Conservation (phyloP, 1,140 invertebrate genomes). For the Zaprionus capensis region DNA sequence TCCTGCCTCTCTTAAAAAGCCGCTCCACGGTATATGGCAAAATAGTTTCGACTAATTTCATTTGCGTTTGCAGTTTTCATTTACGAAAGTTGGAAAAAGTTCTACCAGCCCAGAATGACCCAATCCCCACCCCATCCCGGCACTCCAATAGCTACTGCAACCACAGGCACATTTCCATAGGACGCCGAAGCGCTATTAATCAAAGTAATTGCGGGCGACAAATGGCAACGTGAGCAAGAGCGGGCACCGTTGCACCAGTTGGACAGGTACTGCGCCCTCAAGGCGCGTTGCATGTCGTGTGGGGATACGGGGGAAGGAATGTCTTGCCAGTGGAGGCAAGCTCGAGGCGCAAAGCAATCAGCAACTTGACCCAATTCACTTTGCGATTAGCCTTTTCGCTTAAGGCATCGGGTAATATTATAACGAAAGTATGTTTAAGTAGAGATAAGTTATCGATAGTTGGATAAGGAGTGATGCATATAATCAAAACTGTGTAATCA, state of each 20-base stretch:
- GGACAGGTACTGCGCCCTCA: constrained; percentile 25
- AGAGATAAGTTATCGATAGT: not conserved
- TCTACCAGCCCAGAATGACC: constrained; percentile 8
- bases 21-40: constrained; percentile 36
- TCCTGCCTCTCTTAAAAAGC: constrained; percentile 4
- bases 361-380: constrained; percentile 11
- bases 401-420: not conserved
- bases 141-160: not conserved
- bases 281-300: not conserved
- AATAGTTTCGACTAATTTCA: constrained; percentile 80
- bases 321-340: not conserved
- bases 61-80: constrained; percentile 77
- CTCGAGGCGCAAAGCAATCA: constrained; percentile 3
- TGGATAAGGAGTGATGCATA: not conserved
- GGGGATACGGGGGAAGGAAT: not conserved
- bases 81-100: constrained; percentile 54
- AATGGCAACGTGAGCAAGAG: constrained; percentile 25
- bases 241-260: constrained; percentile 6
- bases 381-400: constrained; percentile 5
- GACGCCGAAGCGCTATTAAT: constrained; percentile 71
- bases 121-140: not conserved
- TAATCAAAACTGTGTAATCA: too few species aligned
- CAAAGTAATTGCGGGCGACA: constrained; percentile 70
- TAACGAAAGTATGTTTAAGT: not conserved
- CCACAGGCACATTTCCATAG: constrained; percentile 56